Conservation (phyloP, 2,113 vertebrate species). For the Onychostruthus taczanowskii region DNA sequence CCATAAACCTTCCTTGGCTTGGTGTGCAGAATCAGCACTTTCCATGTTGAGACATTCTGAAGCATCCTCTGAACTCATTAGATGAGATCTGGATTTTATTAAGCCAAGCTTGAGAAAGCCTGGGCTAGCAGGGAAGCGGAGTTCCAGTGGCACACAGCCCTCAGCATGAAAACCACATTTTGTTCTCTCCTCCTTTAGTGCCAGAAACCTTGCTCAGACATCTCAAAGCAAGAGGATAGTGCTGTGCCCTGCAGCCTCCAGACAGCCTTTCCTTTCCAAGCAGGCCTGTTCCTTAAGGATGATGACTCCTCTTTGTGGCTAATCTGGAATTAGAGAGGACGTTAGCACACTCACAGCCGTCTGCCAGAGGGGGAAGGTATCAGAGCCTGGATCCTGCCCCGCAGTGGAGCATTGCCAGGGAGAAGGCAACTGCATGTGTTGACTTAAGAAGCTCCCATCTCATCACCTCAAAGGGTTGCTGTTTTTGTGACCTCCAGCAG, state of each 20-base stretch:
- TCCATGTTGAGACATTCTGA: background rate
- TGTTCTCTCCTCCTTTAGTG: background rate
- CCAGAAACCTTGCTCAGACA: background rate
- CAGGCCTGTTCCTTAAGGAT: background rate
- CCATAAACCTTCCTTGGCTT: background rate
- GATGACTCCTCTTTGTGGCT: background rate
- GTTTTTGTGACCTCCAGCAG: constrained; percentile 25
- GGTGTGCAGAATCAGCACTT: background rate
- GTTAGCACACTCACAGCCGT: background rate
- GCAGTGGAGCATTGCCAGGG: background rate
- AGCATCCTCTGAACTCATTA: background rate
- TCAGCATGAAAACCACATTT: background rate
- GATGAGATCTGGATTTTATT: background rate
- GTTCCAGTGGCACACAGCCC: background rate
- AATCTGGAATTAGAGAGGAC: constrained; percentile 54
- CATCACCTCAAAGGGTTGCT: constrained; percentile 6
- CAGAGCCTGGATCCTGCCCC: background rate
- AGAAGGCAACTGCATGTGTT: background rate
- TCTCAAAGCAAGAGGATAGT: background rate
- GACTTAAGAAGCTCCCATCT: background rate
- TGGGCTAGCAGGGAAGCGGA: background rate
- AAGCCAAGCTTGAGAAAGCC: background rate
- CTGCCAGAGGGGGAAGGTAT: constrained; percentile 17
- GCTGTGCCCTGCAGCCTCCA: background rate
- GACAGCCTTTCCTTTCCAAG: background rate